Evolutionary conservation across 64 coral and sea anemone genomes (phyloP), one percentile per base, ranked within the genome.

Genomic region (Pachyseris speciosa): DNA sequence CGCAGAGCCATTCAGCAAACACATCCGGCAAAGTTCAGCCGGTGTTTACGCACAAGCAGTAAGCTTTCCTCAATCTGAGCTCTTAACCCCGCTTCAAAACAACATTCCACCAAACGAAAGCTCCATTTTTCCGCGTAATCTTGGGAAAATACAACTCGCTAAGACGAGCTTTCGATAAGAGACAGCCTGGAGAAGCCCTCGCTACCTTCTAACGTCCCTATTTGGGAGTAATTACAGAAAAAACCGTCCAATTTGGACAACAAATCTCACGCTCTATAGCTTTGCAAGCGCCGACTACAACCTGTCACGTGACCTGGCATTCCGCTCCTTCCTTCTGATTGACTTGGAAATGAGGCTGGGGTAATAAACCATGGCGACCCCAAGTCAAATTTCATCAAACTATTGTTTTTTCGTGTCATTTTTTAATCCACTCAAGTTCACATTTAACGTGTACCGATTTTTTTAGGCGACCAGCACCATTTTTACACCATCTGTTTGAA

Each of bases 331-430:
- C 66, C 83, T 75, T 72, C 67, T 66, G 45, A 66, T 72, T 50
- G 88, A 91, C 89, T 92, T 92, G 64, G 43, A 75, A 92, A 84
- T 84, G 89, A 92, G 89, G 89, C 89, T 41, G 16, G 11, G 43
- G 25, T 29, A 76, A 48, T 76, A 76, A 74, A 74, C 43, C n/a
- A 50, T 86, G 47, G 83, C 40, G 83, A 9, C 16, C 17, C 36
- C 58, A n/a, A 48, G 83, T 86, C 83, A 86, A 47, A 86, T 72
- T 69, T 70, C 83, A 63, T 41, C 29, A 37, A 58, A 79, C 33
- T 57, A 37, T 79, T 79, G 33, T 32, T 57, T 28, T 33, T 57
- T 79, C 30, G n/a, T 47, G 37, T 79, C 20, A 48, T 37, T 58
- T 67, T n/a, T 55, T 79, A 79, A 79, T 37, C 29, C 47, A 57